Evolutionary conservation across 1,140 invertebrate species (phyloP), one percentile per base, ranked within the genome.

Genomic region (Globodera rostochiensis): DNA sequence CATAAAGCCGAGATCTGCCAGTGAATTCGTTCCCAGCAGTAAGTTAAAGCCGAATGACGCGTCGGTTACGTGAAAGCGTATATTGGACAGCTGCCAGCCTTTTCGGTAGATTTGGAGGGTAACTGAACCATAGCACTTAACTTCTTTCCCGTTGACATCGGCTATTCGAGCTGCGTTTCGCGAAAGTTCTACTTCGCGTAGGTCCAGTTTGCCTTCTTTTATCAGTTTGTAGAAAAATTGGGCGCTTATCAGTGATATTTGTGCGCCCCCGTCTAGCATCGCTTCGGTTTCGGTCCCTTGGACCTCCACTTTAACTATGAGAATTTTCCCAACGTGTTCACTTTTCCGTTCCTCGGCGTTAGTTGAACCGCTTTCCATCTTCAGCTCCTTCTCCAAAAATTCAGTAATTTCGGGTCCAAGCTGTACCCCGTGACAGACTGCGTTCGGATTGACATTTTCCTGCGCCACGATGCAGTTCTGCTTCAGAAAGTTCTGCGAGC

Each of bases 141-240:
- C 64, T 67, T 67, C 21, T 67, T 67, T 67, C 64, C 64, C 64
- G 2, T 67, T 67, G 19, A 67, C 21, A 67, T 67, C 64, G 64
- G 21, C 64, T 1, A 67, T 21, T 67, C 21, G 19, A 19, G 19
- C 64, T 67, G 19, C 64, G 13, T 36, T 15, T 71, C 70, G 8
- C 13, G 70, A 71, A 71, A 71, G 47, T 13, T 47, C 70, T 21
- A 67, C 19, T 67, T 67, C 64, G 21, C 19, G 21, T 67, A 19
- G 19, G 45, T 71, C 70, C 45, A 71, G 45, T 13, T 15, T 47
- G 9, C n/a, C 47, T 4, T 71, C 70, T 71, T 71, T 71, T 19
- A 67, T 67, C 21, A 67, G 21, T 67, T 67, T 67, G 64, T 67
- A 21, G 64, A 67, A 21, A 21, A 67, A 67, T 19, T 19, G 64